Base-by-base conservation (phyloP, 2,113 vertebrate genomes). In the Phyllostomus discolor region DNA sequence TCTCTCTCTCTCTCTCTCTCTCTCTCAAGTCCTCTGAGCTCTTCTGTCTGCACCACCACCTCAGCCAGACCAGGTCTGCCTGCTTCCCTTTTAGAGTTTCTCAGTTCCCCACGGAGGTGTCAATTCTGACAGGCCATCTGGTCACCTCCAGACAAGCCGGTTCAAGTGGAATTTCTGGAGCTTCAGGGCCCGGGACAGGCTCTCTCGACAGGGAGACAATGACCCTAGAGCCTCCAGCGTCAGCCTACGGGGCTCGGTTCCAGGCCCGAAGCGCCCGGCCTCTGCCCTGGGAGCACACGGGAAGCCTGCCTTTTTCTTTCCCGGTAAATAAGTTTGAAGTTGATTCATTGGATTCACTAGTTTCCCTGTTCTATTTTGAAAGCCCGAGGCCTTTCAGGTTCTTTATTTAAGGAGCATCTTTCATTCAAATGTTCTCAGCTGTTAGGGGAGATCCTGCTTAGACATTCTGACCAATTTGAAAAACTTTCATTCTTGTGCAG, bases 391-490 rank as follows among this genome's bases (percentile, higher is more conserved):
- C 76, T 94, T 97, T 90, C 69, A 72, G 85, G 90, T 85, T 96
- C 95, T 98, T 97, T 98, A 93, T 97, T 95, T 94, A 95, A 97
- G 95, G 81, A 95, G 46, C 78, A 92, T 82, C 95, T 96, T 98
- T 98, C 97, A 97, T 97, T 95, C 90, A 97, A 97, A 90, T 9
- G 88, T 97, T 97, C 92, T 97, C 91, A 80, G 93, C 96, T 92
- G 91, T 92, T 82, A 80, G 46, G 5, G 84, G 81, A 96, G 52
- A 87, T 22, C 46, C 88, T 72, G 48, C 94, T 43, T 94, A 88
- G 67, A 82, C 38, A 48, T 90, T 64, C 59, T 66, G 52, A 80
- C 67, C 33, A 2, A 92, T n/a, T 35, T 62, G 38, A 73, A 93
- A 93, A 88, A 54, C 35, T 87, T 95, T 52, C 78, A 90, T 92